Base-by-base conservation (phyloP, 2,888 invertebrate genomes). In the Polyploca ridens region DNA sequence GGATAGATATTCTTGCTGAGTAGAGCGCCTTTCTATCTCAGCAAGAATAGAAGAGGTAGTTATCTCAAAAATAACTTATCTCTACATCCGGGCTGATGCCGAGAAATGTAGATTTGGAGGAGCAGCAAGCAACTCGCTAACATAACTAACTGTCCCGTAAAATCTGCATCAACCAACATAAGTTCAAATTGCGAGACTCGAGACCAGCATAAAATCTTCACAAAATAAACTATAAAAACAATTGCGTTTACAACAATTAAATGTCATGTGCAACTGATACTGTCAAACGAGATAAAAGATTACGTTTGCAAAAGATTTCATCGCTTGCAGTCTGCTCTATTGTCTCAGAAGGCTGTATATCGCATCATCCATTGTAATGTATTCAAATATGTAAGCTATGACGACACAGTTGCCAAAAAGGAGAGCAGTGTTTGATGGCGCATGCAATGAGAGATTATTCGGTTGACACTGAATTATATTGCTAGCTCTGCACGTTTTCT, bases 401-500 rank as follows among this genome's bases (percentile, higher is more conserved):
- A 70, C 70, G 74, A 74, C 64, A 67, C 64, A 62, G 64, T 60
- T 61, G 63, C 69, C 64, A 38, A 74, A 72, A 69, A 60, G 69
- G 33, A 33, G 46, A 54, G 69, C 70, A 68, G 73, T 64, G 67
- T 73, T 72, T 76, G 75, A 77, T 82, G 71, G 73, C 69, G 74
- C 76, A 69, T 76, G 77, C 81, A 80, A 84, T 83, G 75, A 76
- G 75, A 79, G 69, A 76, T 72, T 71, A 73, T 69, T 54, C 2
- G 54, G 19, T 19, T 54, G n/a, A 6, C n/a, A n/a, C 5, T n/a
- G 6, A 46, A 46, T 10, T 14, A 54, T 13, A 11, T 49, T 16
- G 49, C 44, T 44, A 14, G 14, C 54, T 10, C 10, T 3, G 10
- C 54, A 19, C 7, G 49, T 49, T 49, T 54, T 54, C 54, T 19